Percentiles rank a stretch among this genome's conserved stretches.
Evolutionary conservation across 1,140 invertebrate genomes (phyloP).

Genomic region (Meteorus sp.): DNA sequence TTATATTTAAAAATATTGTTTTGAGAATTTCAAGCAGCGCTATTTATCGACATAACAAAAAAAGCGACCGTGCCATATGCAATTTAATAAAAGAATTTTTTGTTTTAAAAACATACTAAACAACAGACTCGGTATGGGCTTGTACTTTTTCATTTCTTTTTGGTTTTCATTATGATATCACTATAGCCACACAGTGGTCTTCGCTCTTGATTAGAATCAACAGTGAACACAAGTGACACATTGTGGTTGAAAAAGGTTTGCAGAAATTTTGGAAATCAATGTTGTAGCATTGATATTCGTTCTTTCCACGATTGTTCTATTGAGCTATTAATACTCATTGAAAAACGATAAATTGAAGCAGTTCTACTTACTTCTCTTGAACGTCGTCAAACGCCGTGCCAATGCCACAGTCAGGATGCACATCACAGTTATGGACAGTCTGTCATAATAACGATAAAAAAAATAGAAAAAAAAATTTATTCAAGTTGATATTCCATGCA

Average conservation of each 20-base stretch:
- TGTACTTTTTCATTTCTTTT: conserved; percentile 11
- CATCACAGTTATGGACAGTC: conserved; percentile 64
- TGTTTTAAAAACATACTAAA: too few relatives aligned
- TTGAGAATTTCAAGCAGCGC: too few relatives aligned
- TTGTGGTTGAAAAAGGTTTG: background rate
- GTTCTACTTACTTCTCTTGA: conserved; percentile 64
- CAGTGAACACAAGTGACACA: background rate
- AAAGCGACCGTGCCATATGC: conserved; percentile 17
- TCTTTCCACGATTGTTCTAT: too few relatives aligned
- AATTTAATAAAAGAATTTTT: background rate
- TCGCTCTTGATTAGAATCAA: background rate
- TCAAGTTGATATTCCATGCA: background rate
- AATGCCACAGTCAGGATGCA: conserved; percentile 62
- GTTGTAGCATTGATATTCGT: too few relatives aligned
- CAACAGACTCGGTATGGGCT: conserved; percentile 16
- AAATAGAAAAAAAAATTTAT: background rate
- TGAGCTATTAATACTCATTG: background rate
- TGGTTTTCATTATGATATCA: background rate
- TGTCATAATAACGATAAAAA: conserved; percentile 30
- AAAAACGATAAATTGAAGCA: background rate
- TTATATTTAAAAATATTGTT: background rate
- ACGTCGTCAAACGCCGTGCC: conserved; percentile 62
- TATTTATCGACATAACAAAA: too few relatives aligned
- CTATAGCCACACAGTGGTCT: background rate
- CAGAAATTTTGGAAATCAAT: background rate